Evolutionary conservation across 2,888 invertebrate species (phyloP), one percentile per base, ranked within the genome.

Genomic region (Diadromus collaris): DNA sequence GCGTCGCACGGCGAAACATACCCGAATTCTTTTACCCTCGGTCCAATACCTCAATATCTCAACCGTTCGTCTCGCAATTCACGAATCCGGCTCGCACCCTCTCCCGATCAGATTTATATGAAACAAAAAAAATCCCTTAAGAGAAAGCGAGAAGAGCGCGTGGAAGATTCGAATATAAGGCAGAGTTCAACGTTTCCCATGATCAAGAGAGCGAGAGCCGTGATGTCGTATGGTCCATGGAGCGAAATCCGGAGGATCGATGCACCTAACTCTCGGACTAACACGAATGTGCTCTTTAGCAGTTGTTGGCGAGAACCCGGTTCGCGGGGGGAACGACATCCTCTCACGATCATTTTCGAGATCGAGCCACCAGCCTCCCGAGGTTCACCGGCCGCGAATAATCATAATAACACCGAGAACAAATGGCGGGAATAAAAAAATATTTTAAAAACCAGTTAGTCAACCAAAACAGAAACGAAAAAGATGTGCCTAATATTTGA

Each of bases 211-310:
- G 71, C 56, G 56, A 74, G 70, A 70, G 60, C 16, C 34, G 70
- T 58, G 73, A 73, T 75, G 67, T 27, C 44, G 70, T 63, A 67
- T 13, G 46, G 44, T n/a, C 51, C 27, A 48, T 38, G 24, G 56
- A 56, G 74, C 70, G 80, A 67, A 74, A 74, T 61, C 27, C 56
- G 70, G 13, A 80, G 79, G 67, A 77, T 80, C 80, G 80, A 77
- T 70, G 77, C 81, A 78, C 78, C 79, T 80, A 78, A 81, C 81
- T 80, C 80, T 80, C 56, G 69, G 80, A 69, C 78, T 80, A 78
- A 80, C 81, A 80, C 76, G 80, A 81, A 81, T 80, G 81, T 80
- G 75, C 81, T 81, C 81, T 81, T 81, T 81, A 75, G 79, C 73
- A 69, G 77, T 74, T 73, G 46, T 77, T 74, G 77, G 70, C 65